A percentile compares a stretch with the other conserved stretches of the same genome.
Conservation (phyloP, 2,797 vertebrate species). For the Takifugu ocellatus region DNA sequence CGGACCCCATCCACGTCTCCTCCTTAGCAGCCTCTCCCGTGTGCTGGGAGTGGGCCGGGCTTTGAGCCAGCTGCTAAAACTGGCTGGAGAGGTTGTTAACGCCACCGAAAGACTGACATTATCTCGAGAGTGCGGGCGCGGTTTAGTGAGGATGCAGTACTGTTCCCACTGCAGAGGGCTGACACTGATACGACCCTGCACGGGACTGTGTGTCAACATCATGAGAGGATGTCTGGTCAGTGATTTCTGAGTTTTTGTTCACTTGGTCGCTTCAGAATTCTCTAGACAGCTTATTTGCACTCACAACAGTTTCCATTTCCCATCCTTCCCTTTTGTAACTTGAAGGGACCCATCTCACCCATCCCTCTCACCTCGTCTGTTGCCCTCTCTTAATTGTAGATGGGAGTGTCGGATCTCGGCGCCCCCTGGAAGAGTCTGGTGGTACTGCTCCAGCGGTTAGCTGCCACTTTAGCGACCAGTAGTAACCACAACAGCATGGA, state of each 20-base stretch:
- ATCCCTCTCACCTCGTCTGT: not conserved
- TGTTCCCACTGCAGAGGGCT: constrained; percentile 88
- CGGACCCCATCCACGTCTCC: constrained; percentile 77
- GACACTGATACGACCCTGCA: constrained; percentile 85
- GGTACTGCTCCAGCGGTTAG: constrained; percentile 78
- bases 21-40: constrained; percentile 72
- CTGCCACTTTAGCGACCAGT: constrained; percentile 76
- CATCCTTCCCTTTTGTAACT: not conserved
- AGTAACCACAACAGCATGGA: constrained; percentile 82
- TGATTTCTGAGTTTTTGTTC: constrained; percentile 18
- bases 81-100: constrained; percentile 82
- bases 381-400: constrained; percentile 29
- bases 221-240: constrained; percentile 87
- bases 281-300: constrained; percentile 23
- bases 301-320: constrained; percentile 6
- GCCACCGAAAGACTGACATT: constrained; percentile 74
- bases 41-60: constrained; percentile 77
- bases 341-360: not conserved
- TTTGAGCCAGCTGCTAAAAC: constrained; percentile 74
- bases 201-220: constrained; percentile 83
- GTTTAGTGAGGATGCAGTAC: constrained; percentile 87
- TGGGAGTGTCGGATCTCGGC: constrained; percentile 81
- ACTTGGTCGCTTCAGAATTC: constrained; percentile 18
- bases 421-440: constrained; percentile 80
- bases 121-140: constrained; percentile 79